A percentile compares a stretch with the other conserved stretches of the same genome.
These are phyloP conservation scores for Cosmorhoe ocellata DNA, from an alignment of 2,888 invertebrate species.

Conservation along the genomic window DNA sequence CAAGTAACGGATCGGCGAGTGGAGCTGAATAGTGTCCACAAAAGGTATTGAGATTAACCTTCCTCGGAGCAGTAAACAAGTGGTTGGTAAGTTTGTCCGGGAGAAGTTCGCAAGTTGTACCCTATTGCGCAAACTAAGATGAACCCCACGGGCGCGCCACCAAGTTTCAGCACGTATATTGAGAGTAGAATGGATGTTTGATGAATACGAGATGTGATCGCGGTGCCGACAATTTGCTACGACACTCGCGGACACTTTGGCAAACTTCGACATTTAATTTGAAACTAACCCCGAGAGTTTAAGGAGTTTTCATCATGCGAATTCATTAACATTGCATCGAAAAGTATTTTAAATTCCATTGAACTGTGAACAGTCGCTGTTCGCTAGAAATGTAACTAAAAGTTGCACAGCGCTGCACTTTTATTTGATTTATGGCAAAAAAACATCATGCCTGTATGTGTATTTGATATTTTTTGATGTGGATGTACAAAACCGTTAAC, in stretches of 20 bases:
- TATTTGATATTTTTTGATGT: conserved; percentile 40
- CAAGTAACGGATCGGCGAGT: neutral
- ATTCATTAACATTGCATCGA: conserved; percentile 59
- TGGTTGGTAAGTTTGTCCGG: conserved; percentile 58
- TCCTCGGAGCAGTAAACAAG: conserved; percentile 58
- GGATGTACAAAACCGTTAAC: conserved; percentile 9
- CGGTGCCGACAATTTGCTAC: conserved; percentile 45
- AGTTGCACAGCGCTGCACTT: conserved; percentile 63
- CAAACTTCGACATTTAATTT: conserved; percentile 46
- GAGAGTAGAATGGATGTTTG: conserved; percentile 69
- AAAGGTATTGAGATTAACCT: conserved; percentile 45
- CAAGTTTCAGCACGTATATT: conserved; percentile 68
- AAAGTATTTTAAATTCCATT: conserved; percentile 65
- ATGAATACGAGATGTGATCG: conserved; percentile 66
- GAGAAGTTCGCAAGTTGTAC: conserved; percentile 59
- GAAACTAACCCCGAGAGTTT: conserved; percentile 50
- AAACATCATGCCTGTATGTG: conserved; percentile 39
- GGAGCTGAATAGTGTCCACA: conserved; percentile 1
- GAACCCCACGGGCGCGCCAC: conserved; percentile 65
- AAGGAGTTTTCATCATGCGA: conserved; percentile 55
- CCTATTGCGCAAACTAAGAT: conserved; percentile 65
- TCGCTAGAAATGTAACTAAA: conserved; percentile 64
- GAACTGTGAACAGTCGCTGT: conserved; percentile 58
- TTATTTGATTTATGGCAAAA: conserved; percentile 54
- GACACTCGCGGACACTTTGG: conserved; percentile 26